Conservation (phyloP, 2,888 invertebrate genomes). For the Eristalinus sepulchralis region DNA sequence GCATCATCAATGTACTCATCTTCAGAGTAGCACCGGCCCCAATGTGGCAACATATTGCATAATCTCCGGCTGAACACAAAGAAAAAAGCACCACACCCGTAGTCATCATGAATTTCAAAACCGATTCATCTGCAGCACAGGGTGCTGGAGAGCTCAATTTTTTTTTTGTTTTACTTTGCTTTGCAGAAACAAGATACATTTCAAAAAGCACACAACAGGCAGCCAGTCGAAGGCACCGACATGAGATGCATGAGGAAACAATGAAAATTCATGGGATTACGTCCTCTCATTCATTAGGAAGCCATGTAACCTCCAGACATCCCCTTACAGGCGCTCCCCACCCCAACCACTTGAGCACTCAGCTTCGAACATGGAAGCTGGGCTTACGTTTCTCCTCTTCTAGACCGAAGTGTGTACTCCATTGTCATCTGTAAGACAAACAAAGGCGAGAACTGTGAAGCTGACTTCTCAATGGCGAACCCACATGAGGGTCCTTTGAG, state of each 20-base stretch:
- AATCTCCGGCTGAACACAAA: not conserved
- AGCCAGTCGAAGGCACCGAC: not conserved
- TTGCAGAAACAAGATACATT: not conserved
- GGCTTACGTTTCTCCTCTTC: conserved; percentile 16
- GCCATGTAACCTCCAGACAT: conserved; percentile 17
- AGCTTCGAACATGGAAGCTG: conserved; percentile 11
- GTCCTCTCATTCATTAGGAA: conserved; percentile 55
- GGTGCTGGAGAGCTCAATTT: not conserved
- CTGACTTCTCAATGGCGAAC: conserved; percentile 51
- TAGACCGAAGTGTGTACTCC: conserved; percentile 35
- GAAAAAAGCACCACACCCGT: not conserved
- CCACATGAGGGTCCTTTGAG: conserved; percentile 57
- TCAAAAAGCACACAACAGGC: not conserved
- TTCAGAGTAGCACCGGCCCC: not conserved
- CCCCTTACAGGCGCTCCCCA: too few species aligned
- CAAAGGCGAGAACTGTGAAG: conserved; percentile 9
- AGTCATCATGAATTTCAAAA: not conserved
- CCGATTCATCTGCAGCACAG: not conserved
- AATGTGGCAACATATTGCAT: not conserved
- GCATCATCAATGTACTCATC: not conserved
- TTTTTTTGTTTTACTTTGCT: not conserved
- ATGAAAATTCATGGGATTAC: conserved; percentile 43
- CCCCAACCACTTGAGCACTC: not conserved
- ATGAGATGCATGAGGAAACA: conserved; percentile 25
- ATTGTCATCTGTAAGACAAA: conserved; percentile 40